phyloP scores from a whole-genome alignment of 2,113 vertebrate genomes.

The Sapajus apella region DNA sequence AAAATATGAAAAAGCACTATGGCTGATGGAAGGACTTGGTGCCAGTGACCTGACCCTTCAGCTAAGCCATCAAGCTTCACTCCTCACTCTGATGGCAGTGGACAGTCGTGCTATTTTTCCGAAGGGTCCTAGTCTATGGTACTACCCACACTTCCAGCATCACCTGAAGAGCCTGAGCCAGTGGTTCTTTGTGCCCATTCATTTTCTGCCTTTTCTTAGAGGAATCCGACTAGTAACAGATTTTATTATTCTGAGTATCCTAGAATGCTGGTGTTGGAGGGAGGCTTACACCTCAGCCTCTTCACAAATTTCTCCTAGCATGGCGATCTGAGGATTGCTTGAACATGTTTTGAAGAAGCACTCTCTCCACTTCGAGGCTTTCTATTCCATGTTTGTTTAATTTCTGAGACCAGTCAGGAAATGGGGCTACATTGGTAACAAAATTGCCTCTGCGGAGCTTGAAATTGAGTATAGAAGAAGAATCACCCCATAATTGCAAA shows the following conservation, averaged over 20 bases:
- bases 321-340: neutral
- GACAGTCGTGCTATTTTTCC: too few species aligned
- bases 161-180: neutral
- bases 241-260: neutral
- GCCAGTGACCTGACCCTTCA: neutral
- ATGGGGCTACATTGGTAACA: neutral
- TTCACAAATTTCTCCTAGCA: neutral
- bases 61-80: neutral
- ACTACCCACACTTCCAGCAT: neutral
- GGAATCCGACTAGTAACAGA: neutral
- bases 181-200: neutral
- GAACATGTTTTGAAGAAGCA: neutral
- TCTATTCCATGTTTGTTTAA: neutral
- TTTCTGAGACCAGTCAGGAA: neutral
- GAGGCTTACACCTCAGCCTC: neutral
- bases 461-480: neutral
- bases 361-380: neutral
- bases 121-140: too few species aligned
- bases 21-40: neutral
- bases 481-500: neutral
- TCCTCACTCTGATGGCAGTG: rapidly evolving
- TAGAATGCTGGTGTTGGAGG: neutral
- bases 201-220: neutral
- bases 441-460: neutral
- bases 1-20: neutral